Percentiles rank a stretch among this genome's conserved stretches.
These are phyloP conservation scores for Eudorcas thomsonii DNA, from an alignment of 2,113 vertebrate species.

Conservation along the genomic window DNA sequence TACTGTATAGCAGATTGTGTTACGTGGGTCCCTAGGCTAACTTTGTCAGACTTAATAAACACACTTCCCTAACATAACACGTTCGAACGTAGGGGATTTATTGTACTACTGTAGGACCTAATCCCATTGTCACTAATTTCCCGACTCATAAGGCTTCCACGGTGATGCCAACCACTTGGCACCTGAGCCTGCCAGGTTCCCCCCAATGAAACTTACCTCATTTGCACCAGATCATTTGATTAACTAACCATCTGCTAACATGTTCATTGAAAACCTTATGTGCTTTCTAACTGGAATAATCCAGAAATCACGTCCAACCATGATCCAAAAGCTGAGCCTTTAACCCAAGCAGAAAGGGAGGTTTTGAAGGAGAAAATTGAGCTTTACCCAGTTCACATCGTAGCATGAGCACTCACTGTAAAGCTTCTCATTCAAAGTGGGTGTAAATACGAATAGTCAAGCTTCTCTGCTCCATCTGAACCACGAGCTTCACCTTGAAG, in stretches of 20 bases:
- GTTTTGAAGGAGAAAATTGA: neutral
- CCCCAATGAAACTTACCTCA: neutral
- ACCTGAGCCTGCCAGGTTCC: neutral
- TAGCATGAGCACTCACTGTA: accelerated
- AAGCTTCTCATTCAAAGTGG: no score
- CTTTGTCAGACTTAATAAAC: neutral
- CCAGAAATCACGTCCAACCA: neutral
- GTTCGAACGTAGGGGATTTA: neutral
- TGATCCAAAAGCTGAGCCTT: neutral
- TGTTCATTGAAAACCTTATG: neutral
- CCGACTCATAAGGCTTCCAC: accelerated
- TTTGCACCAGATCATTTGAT: neutral
- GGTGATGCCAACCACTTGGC: neutral
- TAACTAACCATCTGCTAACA: neutral
- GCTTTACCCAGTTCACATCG: no score
- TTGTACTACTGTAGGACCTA: neutral
- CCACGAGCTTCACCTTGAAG: neutral
- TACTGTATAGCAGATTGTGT: neutral
- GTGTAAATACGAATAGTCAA: accelerated
- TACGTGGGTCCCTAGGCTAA: neutral
- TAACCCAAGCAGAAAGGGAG: neutral
- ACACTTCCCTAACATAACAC: neutral
- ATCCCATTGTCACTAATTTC: accelerated
- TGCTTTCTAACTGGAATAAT: neutral
- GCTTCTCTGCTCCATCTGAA: neutral